A percentile compares a stretch with the other conserved stretches of the same genome.
Evolutionary conservation across 2,797 vertebrate genomes (phyloP).

Genomic region (Melanogrammus aeglefinus): DNA sequence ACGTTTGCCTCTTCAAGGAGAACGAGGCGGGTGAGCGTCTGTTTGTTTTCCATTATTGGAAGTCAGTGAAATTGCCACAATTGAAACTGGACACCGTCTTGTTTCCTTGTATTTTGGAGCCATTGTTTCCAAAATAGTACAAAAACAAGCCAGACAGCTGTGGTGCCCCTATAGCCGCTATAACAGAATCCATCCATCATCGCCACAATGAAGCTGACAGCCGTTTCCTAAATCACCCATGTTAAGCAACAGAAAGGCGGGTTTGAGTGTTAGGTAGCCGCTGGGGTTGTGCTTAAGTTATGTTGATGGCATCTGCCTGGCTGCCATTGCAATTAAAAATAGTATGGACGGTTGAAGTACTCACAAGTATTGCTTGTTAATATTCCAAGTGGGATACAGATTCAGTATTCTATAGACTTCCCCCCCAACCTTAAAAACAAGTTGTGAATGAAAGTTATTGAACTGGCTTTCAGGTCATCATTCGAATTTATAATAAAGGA

Average conservation of each 20-base stretch:
- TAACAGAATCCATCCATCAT: slow-evolving; percentile 2
- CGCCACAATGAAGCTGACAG: neutral
- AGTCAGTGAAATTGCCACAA: neutral
- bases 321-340: neutral
- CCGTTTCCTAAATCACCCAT: slow-evolving; percentile 1
- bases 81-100: neutral
- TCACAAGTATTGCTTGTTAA: neutral
- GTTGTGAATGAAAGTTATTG: neutral
- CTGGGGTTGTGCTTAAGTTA: neutral
- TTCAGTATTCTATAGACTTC: neutral
- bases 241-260: neutral
- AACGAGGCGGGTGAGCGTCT: neutral
- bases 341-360: neutral
- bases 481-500: neutral
- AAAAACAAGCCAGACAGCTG: neutral
- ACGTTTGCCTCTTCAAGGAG: neutral
- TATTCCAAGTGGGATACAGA: neutral
- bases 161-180: neutral
- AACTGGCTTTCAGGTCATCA: neutral
- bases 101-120: neutral
- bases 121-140: slow-evolving; percentile 5
- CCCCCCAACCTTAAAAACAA: neutral
- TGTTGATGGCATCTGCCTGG: neutral
- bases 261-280: neutral
- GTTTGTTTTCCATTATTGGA: neutral